A percentile compares a stretch with the other conserved stretches of the same genome.
phyloP scores from a whole-genome alignment of 2,113 vertebrate species.

The Sakesphorus luctuosus region DNA sequence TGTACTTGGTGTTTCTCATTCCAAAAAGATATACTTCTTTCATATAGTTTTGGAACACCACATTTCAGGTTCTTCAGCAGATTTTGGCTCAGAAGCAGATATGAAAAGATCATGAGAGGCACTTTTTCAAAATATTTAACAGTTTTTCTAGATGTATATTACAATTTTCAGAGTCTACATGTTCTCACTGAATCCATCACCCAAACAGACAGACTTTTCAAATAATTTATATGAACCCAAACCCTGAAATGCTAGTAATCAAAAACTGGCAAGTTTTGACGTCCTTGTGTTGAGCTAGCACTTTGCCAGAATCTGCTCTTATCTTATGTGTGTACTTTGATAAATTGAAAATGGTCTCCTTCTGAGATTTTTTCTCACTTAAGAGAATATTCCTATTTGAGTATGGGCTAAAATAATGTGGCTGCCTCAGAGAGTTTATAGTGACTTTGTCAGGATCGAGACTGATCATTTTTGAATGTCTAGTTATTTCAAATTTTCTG shows the following conservation, averaged over 20 bases:
- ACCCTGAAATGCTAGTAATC: not conserved
- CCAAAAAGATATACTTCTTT: not conserved
- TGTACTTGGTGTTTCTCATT: not conserved
- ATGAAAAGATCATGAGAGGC: not conserved
- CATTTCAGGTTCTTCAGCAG: not conserved
- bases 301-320: not conserved
- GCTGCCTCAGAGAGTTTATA: not conserved
- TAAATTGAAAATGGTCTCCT: not conserved
- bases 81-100: not conserved
- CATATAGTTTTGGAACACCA: not conserved
- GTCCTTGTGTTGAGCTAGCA: not conserved
- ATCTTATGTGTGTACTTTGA: not conserved
- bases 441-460: not conserved
- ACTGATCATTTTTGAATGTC: not conserved
- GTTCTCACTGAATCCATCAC: not conserved
- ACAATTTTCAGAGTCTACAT: not conserved
- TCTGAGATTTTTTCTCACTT: not conserved
- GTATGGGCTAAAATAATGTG: not conserved
- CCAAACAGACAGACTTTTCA: not conserved
- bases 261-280: not conserved
- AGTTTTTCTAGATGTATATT: not conserved
- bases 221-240: not conserved
- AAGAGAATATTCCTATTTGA: not conserved
- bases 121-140: not conserved
- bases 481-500: not conserved